Conservation (phyloP, 1,140 invertebrate genomes). For the Littorina saxatilis region DNA sequence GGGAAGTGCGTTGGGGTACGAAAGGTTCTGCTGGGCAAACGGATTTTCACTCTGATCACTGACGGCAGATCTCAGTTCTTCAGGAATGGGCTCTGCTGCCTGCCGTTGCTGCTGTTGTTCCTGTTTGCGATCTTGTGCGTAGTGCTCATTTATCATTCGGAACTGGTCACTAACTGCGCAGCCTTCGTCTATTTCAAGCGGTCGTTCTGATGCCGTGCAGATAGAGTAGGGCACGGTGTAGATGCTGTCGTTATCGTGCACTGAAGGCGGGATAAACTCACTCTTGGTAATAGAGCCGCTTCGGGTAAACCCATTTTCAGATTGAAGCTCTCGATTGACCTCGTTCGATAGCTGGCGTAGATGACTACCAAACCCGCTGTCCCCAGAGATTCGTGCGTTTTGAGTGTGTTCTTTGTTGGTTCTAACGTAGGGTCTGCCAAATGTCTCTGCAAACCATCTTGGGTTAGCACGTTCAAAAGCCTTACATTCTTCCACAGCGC, state of each 20-base stretch:
- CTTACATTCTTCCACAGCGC: conserved; percentile 5
- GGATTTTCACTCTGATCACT: too few species aligned
- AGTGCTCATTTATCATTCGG: conserved; percentile 4
- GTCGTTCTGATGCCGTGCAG: neutral
- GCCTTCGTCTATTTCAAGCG: neutral
- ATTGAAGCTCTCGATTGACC: neutral
- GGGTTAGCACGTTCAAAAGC: conserved; percentile 3
- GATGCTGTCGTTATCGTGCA: neutral
- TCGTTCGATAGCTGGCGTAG: too few species aligned
- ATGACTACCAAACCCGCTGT: neutral
- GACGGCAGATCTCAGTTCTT: neutral
- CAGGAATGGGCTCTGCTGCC: neutral
- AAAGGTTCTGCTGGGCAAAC: neutral
- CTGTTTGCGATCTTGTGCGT: neutral
- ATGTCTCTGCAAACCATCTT: conserved; percentile 14
- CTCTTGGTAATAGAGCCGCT: conserved; percentile 4
- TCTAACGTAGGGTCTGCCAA: conserved; percentile 4
- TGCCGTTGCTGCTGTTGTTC: neutral
- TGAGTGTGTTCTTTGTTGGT: neutral
- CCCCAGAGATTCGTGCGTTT: conserved; percentile 2
- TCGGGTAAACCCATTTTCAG: too few species aligned
- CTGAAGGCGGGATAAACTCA: conserved; percentile 17
- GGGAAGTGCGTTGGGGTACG: neutral
- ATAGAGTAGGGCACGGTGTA: conserved; percentile 15
- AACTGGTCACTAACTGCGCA: conserved; percentile 9